Evolutionary conservation across 92 coral and sea anemone genomes (phyloP).

Genomic region (Pocillopora meandrina): DNA sequence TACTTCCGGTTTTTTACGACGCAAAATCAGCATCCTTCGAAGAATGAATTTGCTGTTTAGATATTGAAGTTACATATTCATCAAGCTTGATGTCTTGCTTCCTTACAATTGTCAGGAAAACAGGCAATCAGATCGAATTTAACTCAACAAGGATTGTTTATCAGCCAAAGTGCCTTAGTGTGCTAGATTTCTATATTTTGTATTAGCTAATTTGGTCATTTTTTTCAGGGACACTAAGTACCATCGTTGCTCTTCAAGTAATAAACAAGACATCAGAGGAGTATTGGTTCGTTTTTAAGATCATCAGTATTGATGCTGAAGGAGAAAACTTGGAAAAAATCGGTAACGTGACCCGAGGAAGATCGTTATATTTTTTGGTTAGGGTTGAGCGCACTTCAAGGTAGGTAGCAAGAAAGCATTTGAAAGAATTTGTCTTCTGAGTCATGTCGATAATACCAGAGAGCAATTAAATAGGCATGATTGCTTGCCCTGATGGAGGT

Average conservation of each 20-base stretch:
- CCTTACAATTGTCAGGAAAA: background rate
- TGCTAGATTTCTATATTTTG: background rate
- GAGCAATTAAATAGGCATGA: no score
- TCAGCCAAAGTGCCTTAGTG: background rate
- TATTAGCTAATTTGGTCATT: background rate
- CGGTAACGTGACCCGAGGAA: background rate
- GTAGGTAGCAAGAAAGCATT: no score
- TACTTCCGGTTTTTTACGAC: background rate
- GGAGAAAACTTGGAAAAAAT: conserved; percentile 3
- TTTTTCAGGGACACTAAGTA: conserved; percentile 36
- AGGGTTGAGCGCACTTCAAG: no score
- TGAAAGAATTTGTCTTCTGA: no score
- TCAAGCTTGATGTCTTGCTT: conserved; percentile 13
- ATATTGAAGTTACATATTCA: conserved; percentile 1
- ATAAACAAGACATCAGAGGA: conserved; percentile 48
- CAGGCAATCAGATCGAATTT: no score
- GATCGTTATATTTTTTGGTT: background rate
- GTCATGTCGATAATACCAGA: no score
- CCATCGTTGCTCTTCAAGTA: conserved; percentile 45
- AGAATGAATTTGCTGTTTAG: background rate
- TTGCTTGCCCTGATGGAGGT: no score
- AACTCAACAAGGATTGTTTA: no score
- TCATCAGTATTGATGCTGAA: conserved; percentile 31
- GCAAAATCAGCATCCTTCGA: conserved; percentile 8
- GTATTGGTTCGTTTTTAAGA: conserved; percentile 53